Percentiles rank a stretch among this genome's conserved stretches.
Evolutionary conservation across 2,888 invertebrate species (phyloP).

Genomic region (Pollenia griseotomentosa): DNA sequence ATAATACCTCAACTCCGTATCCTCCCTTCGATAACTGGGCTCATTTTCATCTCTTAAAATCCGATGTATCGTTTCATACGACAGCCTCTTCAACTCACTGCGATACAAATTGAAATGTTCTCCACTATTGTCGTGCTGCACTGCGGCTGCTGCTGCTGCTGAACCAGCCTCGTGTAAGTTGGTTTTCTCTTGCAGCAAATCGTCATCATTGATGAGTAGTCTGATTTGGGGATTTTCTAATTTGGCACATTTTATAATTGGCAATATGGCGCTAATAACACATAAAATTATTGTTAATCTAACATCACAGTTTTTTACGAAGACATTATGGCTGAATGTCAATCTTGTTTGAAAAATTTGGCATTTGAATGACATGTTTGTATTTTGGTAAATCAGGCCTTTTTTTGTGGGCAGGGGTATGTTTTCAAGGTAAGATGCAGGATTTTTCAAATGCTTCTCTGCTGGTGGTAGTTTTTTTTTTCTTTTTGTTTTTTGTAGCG

Average conservation of each 20-base stretch:
- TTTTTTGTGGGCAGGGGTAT: background rate
- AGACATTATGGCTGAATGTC: conserved; percentile 67
- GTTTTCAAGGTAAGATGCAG: background rate
- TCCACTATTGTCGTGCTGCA: conserved; percentile 73
- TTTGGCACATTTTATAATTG: conserved; percentile 75
- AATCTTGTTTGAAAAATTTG: conserved; percentile 68
- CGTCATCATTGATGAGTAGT: conserved; percentile 77
- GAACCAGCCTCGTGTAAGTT: conserved; percentile 62
- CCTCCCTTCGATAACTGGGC: conserved; percentile 78
- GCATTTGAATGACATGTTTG: conserved; percentile 71
- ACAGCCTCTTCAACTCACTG: conserved; percentile 78
- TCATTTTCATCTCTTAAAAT: conserved; percentile 83
- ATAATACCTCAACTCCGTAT: conserved; percentile 79
- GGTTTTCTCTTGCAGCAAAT: conserved; percentile 71
- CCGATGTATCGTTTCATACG: conserved; percentile 82
- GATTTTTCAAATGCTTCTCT: conserved; percentile 12
- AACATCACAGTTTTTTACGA: conserved; percentile 70
- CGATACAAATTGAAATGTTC: conserved; percentile 76
- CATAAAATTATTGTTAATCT: conserved; percentile 71
- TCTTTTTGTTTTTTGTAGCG: background rate
- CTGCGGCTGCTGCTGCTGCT: background rate
- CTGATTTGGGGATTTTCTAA: conserved; percentile 76
- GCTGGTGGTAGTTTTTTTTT: background rate
- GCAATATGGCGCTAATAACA: conserved; percentile 63
- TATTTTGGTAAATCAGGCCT: conserved; percentile 17